Evolutionary conservation across 2,888 invertebrate species (phyloP).

Genomic region (Trichopria drosophilae): DNA sequence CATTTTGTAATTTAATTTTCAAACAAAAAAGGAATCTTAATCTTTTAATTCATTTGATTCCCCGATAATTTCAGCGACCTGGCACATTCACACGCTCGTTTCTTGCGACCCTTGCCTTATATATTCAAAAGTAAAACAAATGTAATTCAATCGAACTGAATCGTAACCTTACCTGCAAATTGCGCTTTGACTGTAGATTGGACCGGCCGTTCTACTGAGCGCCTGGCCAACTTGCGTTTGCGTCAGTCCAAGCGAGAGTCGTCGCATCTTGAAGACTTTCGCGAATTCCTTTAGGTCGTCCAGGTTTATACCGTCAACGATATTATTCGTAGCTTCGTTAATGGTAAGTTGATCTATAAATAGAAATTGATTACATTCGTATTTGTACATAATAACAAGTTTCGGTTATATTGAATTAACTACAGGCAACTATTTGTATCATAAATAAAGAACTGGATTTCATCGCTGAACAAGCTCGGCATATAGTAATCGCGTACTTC

Average conservation of each 20-base stretch:
- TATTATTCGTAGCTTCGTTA: slow-evolving; percentile 90
- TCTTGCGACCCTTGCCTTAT: slow-evolving; percentile 29
- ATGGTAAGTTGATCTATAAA: slow-evolving; percentile 85
- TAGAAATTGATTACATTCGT: too few species aligned
- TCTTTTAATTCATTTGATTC: too few species aligned
- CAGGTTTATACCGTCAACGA: slow-evolving; percentile 94
- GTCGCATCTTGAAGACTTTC: slow-evolving; percentile 91
- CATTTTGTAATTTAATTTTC: too few species aligned
- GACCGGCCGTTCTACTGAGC: slow-evolving; percentile 92
- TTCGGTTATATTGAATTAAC: too few species aligned
- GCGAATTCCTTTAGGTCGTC: slow-evolving; percentile 99
- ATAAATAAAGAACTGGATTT: too few species aligned
- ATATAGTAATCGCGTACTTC: too few species aligned
- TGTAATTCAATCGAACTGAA: too few species aligned
- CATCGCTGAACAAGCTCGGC: too few species aligned
- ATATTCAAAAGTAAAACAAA: too few species aligned
- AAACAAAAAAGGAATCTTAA: too few species aligned
- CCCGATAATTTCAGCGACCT: slow-evolving; percentile 57
- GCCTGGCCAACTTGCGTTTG: slow-evolving; percentile 98
- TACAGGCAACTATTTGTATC: too few species aligned
- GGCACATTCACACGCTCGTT: slow-evolving; percentile 45
- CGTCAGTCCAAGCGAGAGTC: slow-evolving; percentile 90
- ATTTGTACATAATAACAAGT: too few species aligned
- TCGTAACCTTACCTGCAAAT: slow-evolving; percentile 85
- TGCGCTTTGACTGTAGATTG: slow-evolving; percentile 98